Conservation (phyloP, 2,113 vertebrate genomes). For the Callorhinus ursinus region DNA sequence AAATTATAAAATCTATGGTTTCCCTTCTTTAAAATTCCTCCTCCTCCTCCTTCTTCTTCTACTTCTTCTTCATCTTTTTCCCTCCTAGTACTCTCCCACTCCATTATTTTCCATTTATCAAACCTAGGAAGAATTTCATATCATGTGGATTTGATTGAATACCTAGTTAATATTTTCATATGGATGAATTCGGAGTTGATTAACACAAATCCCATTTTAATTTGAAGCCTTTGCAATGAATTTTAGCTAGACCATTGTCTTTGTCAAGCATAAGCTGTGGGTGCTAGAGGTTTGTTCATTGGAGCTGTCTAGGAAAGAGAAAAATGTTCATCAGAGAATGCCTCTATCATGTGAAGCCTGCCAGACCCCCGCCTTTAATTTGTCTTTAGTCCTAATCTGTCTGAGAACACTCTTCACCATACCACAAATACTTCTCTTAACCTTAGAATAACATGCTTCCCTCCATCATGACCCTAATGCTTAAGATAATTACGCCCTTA, state of each 20-base stretch:
- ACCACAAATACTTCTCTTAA: neutral
- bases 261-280: neutral
- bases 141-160: neutral
- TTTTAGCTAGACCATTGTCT: neutral
- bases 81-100: neutral
- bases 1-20: neutral
- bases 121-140: neutral
- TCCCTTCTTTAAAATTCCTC: neutral
- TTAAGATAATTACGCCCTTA: neutral
- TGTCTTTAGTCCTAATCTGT: neutral
- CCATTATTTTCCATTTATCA: neutral
- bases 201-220: neutral
- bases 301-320: neutral
- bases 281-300: neutral
- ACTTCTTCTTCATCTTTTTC: neutral
- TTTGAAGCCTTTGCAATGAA: conserved; percentile 17
- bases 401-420: neutral
- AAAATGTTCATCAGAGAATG: neutral
- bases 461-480: neutral
- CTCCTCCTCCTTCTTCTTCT: neutral
- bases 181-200: neutral
- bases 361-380: neutral
- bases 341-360: neutral
- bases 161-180: neutral
- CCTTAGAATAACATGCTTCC: neutral